phyloP scores from a whole-genome alignment of 2,888 invertebrate species.

The Galeruca laticollis region DNA sequence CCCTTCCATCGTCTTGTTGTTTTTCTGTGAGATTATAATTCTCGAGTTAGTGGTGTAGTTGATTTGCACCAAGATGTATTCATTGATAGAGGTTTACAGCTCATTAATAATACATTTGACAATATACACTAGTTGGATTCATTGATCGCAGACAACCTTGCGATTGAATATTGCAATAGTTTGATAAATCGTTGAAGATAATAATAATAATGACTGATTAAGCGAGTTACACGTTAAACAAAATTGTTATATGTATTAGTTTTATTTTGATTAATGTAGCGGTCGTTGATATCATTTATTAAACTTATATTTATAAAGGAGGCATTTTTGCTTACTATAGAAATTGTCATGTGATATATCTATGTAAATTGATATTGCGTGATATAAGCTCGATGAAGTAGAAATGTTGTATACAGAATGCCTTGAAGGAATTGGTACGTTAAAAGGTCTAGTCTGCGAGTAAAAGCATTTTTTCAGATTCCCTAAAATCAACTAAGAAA shows the following conservation, averaged over 20 bases:
- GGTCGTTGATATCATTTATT: background rate
- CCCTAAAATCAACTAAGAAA: too few relatives aligned
- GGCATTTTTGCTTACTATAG: background rate
- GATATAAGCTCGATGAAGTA: too few relatives aligned
- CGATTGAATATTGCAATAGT: slow-evolving; percentile 19
- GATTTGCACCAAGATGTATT: slow-evolving; percentile 24
- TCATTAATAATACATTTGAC: slow-evolving; percentile 33
- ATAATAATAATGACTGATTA: slow-evolving; percentile 14
- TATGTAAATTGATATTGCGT: too few relatives aligned
- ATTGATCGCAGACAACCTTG: slow-evolving; percentile 21
- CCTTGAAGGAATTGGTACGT: too few relatives aligned
- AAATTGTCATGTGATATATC: too few relatives aligned
- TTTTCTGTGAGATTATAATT: too few relatives aligned
- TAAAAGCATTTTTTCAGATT: too few relatives aligned
- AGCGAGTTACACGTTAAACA: slow-evolving; percentile 7
- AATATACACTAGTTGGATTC: slow-evolving; percentile 23
- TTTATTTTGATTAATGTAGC: slow-evolving; percentile 6
- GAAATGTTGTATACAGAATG: too few relatives aligned
- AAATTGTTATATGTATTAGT: slow-evolving; percentile 12
- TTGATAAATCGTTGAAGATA: slow-evolving; percentile 22
- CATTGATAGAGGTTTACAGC: slow-evolving; percentile 32
- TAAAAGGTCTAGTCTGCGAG: too few relatives aligned
- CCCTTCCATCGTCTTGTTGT: too few relatives aligned
- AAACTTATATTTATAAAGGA: too few relatives aligned
- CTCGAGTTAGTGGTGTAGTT: slow-evolving; percentile 10